Percentiles rank a stretch among this genome's conserved stretches.
Conservation (phyloP, 1,140 invertebrate species). For the Drosophila pseudoananassae region DNA sequence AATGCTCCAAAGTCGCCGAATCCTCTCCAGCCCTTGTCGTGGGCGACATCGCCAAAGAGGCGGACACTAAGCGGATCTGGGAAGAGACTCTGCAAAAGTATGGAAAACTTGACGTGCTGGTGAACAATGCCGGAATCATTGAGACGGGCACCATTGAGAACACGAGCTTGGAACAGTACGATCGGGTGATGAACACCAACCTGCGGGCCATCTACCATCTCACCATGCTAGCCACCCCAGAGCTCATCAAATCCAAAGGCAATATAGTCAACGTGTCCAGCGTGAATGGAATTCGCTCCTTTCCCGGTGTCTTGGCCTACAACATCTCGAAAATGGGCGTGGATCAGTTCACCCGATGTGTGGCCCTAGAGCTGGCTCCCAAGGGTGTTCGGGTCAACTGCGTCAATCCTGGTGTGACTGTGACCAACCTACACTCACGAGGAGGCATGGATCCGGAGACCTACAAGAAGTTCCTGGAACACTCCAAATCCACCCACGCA, state of each 20-base stretch:
- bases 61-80: constrained; percentile 89
- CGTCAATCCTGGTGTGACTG: constrained; percentile 92
- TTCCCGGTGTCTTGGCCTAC: constrained; percentile 91
- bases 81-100: constrained; percentile 89
- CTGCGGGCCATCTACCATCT: constrained; percentile 93
- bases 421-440: constrained; percentile 91
- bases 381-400: constrained; percentile 94
- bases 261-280: constrained; percentile 96
- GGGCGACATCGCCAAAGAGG: constrained; percentile 90
- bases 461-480: constrained; percentile 91
- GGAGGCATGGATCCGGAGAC: constrained; percentile 90
- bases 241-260: constrained; percentile 92
- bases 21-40: constrained; percentile 42
- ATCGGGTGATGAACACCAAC: constrained; percentile 93
- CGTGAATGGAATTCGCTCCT: constrained; percentile 93
- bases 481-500: constrained; percentile 91
- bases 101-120: constrained; percentile 90
- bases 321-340: constrained; percentile 95
- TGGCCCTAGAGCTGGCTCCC: constrained; percentile 90
- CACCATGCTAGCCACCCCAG: constrained; percentile 93
- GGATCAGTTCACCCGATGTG: constrained; percentile 94
- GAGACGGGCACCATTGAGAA: constrained; percentile 93
- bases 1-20: constrained; percentile 82
- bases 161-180: constrained; percentile 92
- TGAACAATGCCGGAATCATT: constrained; percentile 95